phyloP scores from a whole-genome alignment of 2,797 vertebrate genomes.

The Fistularia tabacaria region DNA sequence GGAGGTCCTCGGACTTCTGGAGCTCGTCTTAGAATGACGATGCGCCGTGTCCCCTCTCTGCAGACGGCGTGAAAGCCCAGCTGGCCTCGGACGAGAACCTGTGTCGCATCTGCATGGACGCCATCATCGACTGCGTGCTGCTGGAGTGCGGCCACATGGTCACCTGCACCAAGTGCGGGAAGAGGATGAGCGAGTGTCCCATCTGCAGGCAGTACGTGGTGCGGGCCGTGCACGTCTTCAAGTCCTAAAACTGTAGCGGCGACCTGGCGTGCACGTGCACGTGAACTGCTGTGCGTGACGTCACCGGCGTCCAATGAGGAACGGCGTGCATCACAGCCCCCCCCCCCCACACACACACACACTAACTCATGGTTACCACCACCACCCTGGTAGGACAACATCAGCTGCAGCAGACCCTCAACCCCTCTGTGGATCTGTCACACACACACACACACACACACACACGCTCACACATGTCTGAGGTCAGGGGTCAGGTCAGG shows the following conservation, averaged over 20 bases:
- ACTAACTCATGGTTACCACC: too few relatives aligned
- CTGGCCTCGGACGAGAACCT: constrained; percentile 89
- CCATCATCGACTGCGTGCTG: constrained; percentile 93
- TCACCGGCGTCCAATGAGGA: constrained; percentile 35
- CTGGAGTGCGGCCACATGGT: constrained; percentile 99
- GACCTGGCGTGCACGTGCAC: constrained; percentile 15
- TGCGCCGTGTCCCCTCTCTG: constrained; percentile 17
- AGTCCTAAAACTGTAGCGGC: constrained; percentile 77
- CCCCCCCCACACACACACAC: too few relatives aligned
- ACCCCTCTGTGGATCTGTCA: too few relatives aligned
- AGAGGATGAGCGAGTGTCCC: constrained; percentile 97
- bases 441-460: too few relatives aligned
- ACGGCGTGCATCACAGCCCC: too few relatives aligned
- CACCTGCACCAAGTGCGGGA: constrained; percentile 97
- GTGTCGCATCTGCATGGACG: constrained; percentile 98
- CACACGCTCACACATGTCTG: too few relatives aligned
- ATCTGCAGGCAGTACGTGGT: constrained; percentile 98
- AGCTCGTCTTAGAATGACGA: too few relatives aligned
- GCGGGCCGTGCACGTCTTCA: constrained; percentile 95
- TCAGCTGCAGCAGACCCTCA: too few relatives aligned
- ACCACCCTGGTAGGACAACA: too few relatives aligned
- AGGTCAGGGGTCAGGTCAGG: too few relatives aligned
- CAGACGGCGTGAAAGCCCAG: constrained; percentile 85
- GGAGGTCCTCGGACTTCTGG: too few relatives aligned
- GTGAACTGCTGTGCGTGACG: constrained; percentile 50